These are phyloP conservation scores for Hyposoter dolosus DNA, from an alignment of 2,888 invertebrate species.

Conservation along the genomic window DNA sequence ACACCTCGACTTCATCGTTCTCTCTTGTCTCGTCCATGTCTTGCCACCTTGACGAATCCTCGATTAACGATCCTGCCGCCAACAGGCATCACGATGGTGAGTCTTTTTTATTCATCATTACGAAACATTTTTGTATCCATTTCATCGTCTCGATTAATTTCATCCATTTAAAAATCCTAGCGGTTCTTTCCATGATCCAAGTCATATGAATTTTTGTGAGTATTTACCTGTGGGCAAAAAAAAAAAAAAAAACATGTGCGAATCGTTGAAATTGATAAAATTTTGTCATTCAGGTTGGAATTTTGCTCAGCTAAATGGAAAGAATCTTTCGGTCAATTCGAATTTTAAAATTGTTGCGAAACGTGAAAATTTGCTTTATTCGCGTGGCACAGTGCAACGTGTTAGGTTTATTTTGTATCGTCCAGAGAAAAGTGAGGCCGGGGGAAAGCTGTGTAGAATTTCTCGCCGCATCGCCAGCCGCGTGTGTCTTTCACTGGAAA, in stretches of 20 bases:
- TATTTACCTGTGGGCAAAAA: not conserved
- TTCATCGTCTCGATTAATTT: not conserved
- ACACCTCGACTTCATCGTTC: slow-evolving; percentile 64
- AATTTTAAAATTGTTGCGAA: not conserved
- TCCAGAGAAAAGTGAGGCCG: not conserved
- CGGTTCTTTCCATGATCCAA: not conserved
- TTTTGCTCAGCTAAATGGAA: not conserved
- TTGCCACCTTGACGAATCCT: slow-evolving; percentile 21
- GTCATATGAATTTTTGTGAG: not conserved
- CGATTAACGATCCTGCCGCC: slow-evolving; percentile 36
- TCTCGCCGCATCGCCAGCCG: slow-evolving; percentile 54
- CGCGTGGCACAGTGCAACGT: not conserved
- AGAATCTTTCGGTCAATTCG: not conserved
- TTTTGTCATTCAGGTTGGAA: not conserved
- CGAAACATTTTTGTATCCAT: not conserved
- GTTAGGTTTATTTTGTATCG: not conserved
- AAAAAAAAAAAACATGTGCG: not conserved
- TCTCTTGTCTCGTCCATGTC: slow-evolving; percentile 55
- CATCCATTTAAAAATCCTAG: not conserved
- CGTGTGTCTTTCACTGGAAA: slow-evolving; percentile 68
- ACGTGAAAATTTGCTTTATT: not conserved
- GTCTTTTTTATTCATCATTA: slow-evolving; percentile 25
- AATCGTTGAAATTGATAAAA: not conserved
- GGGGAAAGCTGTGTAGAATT: slow-evolving; percentile 7
- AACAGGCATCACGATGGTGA: slow-evolving; percentile 64